phyloP scores from a whole-genome alignment of 2,888 invertebrate species.

The Artemia sinica region DNA sequence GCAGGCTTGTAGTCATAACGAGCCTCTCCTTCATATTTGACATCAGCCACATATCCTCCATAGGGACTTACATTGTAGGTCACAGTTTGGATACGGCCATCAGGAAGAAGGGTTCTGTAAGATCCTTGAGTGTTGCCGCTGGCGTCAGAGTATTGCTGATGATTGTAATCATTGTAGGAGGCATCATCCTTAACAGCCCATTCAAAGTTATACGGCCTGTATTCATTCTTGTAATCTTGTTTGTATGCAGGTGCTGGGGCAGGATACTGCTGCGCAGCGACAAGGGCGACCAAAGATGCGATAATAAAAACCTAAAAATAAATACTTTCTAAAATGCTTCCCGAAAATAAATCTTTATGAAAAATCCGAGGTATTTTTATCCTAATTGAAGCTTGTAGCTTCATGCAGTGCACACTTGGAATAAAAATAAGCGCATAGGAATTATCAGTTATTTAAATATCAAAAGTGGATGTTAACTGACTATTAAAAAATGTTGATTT shows the following conservation, averaged over 20 bases:
- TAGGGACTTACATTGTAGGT: conserved; percentile 22
- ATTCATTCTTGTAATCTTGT: background rate
- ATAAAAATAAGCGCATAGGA: too few species aligned
- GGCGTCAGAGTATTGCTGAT: conserved; percentile 20
- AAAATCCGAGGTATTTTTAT: too few species aligned
- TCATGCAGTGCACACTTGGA: too few species aligned
- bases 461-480: too few species aligned
- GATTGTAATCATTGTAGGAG: conserved; percentile 20
- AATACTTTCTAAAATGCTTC: too few species aligned
- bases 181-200: conserved; percentile 21
- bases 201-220: conserved; percentile 21
- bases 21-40: conserved; percentile 21
- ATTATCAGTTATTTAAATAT: too few species aligned
- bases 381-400: too few species aligned
- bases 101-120: conserved; percentile 20
- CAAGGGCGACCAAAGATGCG: too few species aligned
- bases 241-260: background rate
- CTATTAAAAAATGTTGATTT: too few species aligned
- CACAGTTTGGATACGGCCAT: conserved; percentile 21
- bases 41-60: conserved; percentile 22
- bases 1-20: conserved; percentile 22
- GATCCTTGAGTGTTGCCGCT: conserved; percentile 21
- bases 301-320: too few species aligned
- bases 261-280: too few species aligned
- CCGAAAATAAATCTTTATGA: too few species aligned